Base-by-base conservation (phyloP, 2,888 invertebrate genomes). In the Morpho deidamia region DNA sequence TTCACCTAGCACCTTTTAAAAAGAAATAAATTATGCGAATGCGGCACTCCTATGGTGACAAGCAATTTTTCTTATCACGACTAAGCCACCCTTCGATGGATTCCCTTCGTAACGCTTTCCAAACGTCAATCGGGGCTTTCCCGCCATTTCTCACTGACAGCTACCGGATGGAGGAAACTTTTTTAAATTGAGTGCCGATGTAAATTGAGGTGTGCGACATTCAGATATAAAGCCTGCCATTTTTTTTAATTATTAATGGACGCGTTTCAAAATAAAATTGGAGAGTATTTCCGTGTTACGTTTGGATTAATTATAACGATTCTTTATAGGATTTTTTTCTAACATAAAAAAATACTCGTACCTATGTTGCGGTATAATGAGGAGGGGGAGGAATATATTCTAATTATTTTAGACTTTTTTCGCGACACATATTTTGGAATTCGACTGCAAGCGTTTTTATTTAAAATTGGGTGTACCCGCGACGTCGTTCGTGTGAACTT, bases 121-220 rank as follows among this genome's bases (percentile, higher is more conserved):
- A 66, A 60, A 70, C 76, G 85, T 85, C 86, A 82, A 83, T 85
- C 83, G 81, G 63, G 65, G 54, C 64, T 64, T 73, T 69, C 71
- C 74, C 76, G 69, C 81, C 74, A 80, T 83, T 80, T 70, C 73
- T 78, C 81, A 78, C 70, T 79, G 85, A 85, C 85, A 82, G 67
- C 61, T 62, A 51, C 70, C 61, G 68, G 70, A 73, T 68, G 66
- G 60, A 64, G 67, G 65, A 59, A 75, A 68, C 61, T 70, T 72
- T 72, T 53, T 42, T 33, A 47, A 53, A 55, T 46, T 38, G 42
- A 53, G 53, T 56, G 44, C 44, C 37, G 44, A 67, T 67, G 68
- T 59, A 66, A 67, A 70, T 67, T 54, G 54, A 58, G 63, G 66
- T 48, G 64, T 52, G 60, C 38, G 8, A 14, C 32, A 32, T 1